These are phyloP conservation scores for Corella eumyota DNA, from an alignment of 23 tunicate species.

Conservation along the genomic window DNA sequence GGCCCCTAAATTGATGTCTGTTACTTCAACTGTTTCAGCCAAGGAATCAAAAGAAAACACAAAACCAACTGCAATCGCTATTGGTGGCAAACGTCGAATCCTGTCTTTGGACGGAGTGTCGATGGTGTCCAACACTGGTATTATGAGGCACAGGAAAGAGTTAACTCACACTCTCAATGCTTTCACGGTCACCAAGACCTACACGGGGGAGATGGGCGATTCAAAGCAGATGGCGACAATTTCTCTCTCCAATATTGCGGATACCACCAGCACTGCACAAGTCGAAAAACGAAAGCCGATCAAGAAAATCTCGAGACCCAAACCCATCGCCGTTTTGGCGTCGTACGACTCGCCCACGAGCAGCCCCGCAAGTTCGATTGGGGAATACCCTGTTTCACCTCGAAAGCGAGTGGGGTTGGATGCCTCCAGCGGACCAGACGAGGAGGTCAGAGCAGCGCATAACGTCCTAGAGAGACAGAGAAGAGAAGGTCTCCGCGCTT, in stretches of 20 bases:
- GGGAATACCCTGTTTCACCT: constrained; percentile 37
- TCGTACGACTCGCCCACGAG: constrained; percentile 37
- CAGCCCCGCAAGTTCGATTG: constrained; percentile 38
- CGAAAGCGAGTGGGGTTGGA: constrained; percentile 11
- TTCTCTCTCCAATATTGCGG: neutral
- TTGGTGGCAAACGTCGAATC: constrained; percentile 22
- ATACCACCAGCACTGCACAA: neutral
- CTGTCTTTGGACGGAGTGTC: constrained; percentile 79
- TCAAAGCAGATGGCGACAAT: neutral
- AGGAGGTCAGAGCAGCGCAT: constrained; percentile 72
- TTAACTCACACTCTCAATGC: neutral
- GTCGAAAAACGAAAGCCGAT: constrained; percentile 1
- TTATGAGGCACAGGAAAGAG: constrained; percentile 15
- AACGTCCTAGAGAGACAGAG: constrained; percentile 83
- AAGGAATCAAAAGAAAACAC: neutral
- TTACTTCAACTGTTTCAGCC: constrained; percentile 7
- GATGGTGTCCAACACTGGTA: constrained; percentile 44
- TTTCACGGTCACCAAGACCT: constrained; percentile 1
- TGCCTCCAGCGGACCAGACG: constrained; percentile 34
- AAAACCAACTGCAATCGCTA: constrained; percentile 6
- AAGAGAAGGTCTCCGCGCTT: constrained; percentile 68
- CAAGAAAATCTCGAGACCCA: constrained; percentile 23
- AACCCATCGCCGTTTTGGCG: neutral
- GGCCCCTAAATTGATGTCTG: constrained; percentile 30
- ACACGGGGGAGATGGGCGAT: neutral